Conservation (phyloP, 2,888 invertebrate species). For the Siphlonurus alternatus region DNA sequence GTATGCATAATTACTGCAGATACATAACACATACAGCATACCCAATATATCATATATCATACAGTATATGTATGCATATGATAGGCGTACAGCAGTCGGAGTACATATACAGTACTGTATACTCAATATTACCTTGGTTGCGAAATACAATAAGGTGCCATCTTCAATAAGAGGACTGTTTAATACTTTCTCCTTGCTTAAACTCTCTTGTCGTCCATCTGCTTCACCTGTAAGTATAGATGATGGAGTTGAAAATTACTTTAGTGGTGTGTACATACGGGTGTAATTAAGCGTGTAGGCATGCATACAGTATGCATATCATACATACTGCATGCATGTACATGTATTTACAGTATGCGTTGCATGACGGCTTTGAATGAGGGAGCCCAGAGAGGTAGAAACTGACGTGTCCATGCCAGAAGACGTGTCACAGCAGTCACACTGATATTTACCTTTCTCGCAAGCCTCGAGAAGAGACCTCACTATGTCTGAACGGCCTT, state of each 20-base stretch:
- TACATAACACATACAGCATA: no score
- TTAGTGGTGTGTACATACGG: no score
- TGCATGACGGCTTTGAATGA: no score
- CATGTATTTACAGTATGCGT: not conserved
- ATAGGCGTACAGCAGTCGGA: no score
- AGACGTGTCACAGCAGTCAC: no score
- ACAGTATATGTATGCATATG: no score
- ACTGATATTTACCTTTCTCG: conserved; percentile 21
- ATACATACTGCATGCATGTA: not conserved
- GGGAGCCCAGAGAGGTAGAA: no score
- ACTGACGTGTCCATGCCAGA: no score
- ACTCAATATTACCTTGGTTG: conserved; percentile 39
- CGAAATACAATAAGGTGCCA: conserved; percentile 36
- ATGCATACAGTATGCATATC: not conserved
- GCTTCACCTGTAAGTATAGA: conserved; percentile 22
- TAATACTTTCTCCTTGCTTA: conserved; percentile 29
- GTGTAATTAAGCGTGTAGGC: no score
- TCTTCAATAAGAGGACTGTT: conserved; percentile 30
- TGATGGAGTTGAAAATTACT: not conserved
- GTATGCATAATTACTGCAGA: no score
- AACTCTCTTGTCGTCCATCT: conserved; percentile 22
- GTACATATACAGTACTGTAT: no score
- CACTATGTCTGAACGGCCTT: conserved; percentile 38
- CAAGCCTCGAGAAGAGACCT: conserved; percentile 34
- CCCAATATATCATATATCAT: no score